Conservation (phyloP, 2,888 invertebrate genomes). For the Anarsia innoxiella region DNA sequence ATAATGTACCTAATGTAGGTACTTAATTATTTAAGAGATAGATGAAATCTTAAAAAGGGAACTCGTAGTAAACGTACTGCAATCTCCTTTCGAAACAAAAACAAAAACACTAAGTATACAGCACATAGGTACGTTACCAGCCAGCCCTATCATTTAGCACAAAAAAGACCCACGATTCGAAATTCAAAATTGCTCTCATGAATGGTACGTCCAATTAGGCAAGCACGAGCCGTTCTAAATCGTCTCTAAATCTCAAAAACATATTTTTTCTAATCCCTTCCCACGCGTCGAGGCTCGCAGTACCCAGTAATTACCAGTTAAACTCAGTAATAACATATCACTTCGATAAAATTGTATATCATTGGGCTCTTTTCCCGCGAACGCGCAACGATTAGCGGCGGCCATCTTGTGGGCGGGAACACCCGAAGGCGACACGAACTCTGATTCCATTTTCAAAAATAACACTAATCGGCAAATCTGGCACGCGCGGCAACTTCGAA, state of each 20-base stretch:
- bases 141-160: conserved; percentile 9
- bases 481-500: conserved; percentile 64
- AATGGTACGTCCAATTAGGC: conserved; percentile 61
- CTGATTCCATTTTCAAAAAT: conserved; percentile 71
- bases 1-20: too few species aligned
- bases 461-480: conserved; percentile 71
- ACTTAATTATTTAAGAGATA: too few species aligned
- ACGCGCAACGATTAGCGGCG: conserved; percentile 68
- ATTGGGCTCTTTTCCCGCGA: conserved; percentile 66
- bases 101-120: too few species aligned
- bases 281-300: conserved; percentile 64
- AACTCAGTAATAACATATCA: conserved; percentile 70
- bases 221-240: conserved; percentile 61
- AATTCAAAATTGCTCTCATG: conserved; percentile 41
- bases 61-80: too few species aligned
- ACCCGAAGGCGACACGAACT: conserved; percentile 71
- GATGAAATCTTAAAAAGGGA: too few species aligned
- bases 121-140: not conserved
- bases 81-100: not conserved
- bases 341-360: conserved; percentile 74
- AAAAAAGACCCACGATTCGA: conserved; percentile 33
- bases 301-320: conserved; percentile 61
- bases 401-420: conserved; percentile 72
- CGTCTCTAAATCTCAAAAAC: conserved; percentile 31
- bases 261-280: conserved; percentile 71